phyloP scores from a whole-genome alignment of 2,888 invertebrate species.

The Imbricaverruca yamaguchii region DNA sequence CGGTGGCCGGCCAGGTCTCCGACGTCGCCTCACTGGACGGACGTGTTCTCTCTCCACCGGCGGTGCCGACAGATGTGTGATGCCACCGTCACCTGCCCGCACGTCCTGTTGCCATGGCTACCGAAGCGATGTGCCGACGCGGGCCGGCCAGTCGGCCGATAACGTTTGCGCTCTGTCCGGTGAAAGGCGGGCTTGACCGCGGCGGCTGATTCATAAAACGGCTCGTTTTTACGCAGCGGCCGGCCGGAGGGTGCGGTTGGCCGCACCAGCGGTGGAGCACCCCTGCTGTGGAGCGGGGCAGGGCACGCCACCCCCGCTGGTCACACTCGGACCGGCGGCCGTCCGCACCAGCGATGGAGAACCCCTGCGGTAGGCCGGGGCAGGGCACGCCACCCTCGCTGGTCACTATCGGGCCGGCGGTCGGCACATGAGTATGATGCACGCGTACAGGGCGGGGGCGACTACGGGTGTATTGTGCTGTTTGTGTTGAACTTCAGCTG shows the following conservation, averaged over 20 bases:
- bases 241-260: neutral
- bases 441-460: no score
- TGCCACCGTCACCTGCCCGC: neutral
- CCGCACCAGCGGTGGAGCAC: neutral
- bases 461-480: no score
- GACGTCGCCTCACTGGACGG: no score
- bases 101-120: neutral
- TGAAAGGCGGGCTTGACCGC: neutral
- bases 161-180: neutral
- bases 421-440: no score
- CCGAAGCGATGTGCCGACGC: neutral
- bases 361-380: neutral
- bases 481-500: no score
- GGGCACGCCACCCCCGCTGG: neutral
- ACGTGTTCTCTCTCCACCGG: no score
- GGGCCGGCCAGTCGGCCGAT: neutral
- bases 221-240: neutral
- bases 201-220: slow-evolving; percentile 6
- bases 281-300: neutral
- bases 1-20: no score
- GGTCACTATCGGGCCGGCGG: no score
- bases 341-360: neutral
- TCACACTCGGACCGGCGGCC: neutral
- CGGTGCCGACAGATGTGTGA: neutral
- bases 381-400: neutral